Percentiles rank a stretch among this genome's conserved stretches.
These are phyloP conservation scores for Amazona guildingii DNA, from an alignment of 2,113 vertebrate species.

Conservation along the genomic window DNA sequence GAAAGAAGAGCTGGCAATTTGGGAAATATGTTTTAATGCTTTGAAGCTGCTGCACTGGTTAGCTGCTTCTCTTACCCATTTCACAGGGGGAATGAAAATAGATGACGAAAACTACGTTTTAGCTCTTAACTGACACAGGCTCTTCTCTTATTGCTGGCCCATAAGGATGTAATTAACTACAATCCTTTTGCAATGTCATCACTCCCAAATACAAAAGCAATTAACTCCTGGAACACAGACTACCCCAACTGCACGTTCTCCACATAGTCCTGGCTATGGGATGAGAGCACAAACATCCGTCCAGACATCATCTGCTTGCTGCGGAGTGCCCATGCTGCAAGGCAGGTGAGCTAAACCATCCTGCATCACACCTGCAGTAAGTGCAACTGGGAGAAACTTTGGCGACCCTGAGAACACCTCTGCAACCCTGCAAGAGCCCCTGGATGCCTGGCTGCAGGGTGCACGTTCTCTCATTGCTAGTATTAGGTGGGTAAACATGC, in stretches of 20 bases:
- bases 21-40: background rate
- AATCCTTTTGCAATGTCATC: background rate
- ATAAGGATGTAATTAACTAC: background rate
- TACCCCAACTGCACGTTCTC: background rate
- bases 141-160: background rate
- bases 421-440: background rate
- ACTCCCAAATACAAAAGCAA: constrained; percentile 18
- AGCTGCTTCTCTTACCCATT: background rate
- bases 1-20: background rate
- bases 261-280: background rate
- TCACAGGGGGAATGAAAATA: background rate
- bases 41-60: background rate
- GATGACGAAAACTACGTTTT: background rate
- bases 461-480: background rate
- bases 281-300: background rate
- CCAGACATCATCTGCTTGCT: background rate
- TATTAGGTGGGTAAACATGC: background rate
- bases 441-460: background rate
- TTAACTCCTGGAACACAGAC: background rate
- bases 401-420: background rate
- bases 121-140: background rate
- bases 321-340: fast-evolving
- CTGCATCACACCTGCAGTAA: background rate
- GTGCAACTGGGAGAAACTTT: background rate
- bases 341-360: background rate